These are phyloP conservation scores for Ceyx melanurus DNA, from an alignment of 2,113 vertebrate genomes.

Conservation along the genomic window DNA sequence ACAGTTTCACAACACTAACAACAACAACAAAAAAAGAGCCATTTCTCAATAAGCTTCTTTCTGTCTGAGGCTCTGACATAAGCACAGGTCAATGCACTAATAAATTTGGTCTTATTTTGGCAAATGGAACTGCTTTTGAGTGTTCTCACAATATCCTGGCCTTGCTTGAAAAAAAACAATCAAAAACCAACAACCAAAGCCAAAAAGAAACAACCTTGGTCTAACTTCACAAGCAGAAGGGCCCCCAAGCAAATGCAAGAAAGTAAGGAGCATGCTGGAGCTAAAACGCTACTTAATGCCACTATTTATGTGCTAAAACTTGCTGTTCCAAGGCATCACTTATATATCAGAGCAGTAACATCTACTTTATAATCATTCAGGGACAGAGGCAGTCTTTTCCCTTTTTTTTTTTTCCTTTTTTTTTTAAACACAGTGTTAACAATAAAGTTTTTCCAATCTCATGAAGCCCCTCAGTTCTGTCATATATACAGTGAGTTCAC, in stretches of 20 bases:
- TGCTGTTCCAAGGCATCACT: constrained; percentile 34
- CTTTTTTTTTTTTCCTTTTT: background rate
- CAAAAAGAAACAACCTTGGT: background rate
- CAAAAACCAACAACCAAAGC: background rate
- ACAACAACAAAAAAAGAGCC: background rate
- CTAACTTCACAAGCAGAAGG: constrained; percentile 34
- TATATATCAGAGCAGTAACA: background rate
- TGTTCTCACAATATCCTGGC: background rate
- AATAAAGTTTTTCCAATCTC: background rate
- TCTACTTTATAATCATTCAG: background rate
- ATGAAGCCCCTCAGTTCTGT: background rate
- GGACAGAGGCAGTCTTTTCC: background rate
- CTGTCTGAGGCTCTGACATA: constrained; percentile 7
- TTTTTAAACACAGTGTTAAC: background rate
- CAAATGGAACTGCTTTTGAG: constrained; percentile 28
- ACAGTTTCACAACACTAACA: constrained; percentile 57
- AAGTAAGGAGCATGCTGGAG: constrained; percentile 40
- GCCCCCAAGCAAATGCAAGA: background rate
- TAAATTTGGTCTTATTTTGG: constrained; percentile 43
- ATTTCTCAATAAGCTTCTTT: constrained; percentile 49
- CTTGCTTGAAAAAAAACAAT: background rate
- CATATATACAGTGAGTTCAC: background rate
- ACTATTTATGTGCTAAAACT: constrained; percentile 10
- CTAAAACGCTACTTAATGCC: constrained; percentile 7
- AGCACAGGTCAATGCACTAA: constrained; percentile 19